Percentiles rank a stretch among this genome's conserved stretches.
Evolutionary conservation across 2,888 invertebrate species (phyloP).

Genomic region (Pandemis corylana): DNA sequence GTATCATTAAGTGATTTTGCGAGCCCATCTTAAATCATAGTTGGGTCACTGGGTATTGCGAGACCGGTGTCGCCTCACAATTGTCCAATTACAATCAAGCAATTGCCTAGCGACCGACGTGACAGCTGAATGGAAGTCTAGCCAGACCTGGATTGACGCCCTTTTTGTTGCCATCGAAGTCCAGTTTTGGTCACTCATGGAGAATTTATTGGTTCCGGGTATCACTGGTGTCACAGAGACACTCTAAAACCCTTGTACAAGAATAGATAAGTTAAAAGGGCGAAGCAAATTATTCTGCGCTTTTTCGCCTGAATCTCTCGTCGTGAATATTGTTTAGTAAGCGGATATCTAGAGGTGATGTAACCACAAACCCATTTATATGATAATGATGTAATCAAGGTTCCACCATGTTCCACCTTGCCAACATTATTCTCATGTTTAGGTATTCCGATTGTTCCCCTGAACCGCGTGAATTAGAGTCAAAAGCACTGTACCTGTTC

Average conservation of each 20-base stretch:
- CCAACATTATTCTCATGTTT: conserved; percentile 36
- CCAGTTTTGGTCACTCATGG: background rate
- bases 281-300: conserved; percentile 12
- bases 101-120: conserved; percentile 63
- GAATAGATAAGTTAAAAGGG: background rate
- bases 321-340: conserved; percentile 36
- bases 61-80: conserved; percentile 58
- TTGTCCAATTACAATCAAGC: conserved; percentile 66
- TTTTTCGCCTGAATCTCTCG: background rate
- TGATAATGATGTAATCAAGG: conserved; percentile 40
- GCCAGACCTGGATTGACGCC: conserved; percentile 47
- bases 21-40: conserved; percentile 42
- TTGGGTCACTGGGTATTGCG: conserved; percentile 49
- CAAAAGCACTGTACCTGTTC: conserved; percentile 8
- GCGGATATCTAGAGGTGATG: conserved; percentile 40
- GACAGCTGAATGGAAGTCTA: conserved; percentile 48
- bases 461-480: conserved; percentile 12
- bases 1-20: conserved; percentile 1
- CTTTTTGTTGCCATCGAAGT: conserved; percentile 36
- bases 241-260: no score
- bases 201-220: background rate
- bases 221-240: no score
- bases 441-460: conserved; percentile 32
- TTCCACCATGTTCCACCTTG: conserved; percentile 12
- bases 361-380: conserved; percentile 41